A percentile compares a stretch with the other conserved stretches of the same genome.
Conservation (phyloP, 2,888 invertebrate species). For the Ypsolopha scabrella region DNA sequence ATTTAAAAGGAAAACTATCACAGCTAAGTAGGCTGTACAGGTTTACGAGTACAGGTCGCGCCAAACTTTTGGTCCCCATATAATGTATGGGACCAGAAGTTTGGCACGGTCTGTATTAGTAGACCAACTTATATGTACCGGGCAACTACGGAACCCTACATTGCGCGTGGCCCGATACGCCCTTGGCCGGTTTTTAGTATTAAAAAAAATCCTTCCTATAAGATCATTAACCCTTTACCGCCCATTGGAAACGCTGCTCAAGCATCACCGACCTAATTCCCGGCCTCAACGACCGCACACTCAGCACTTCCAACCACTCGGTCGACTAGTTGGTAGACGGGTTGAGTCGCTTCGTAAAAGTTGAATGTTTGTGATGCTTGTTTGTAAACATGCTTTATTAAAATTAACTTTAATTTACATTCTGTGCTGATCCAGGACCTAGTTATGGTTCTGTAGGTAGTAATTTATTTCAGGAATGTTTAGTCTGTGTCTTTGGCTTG, state of each 20-base stretch:
- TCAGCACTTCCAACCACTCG: neutral
- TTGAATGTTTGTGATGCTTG: neutral
- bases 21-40: too few relatives aligned
- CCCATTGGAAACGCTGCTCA: neutral
- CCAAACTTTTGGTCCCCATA: too few relatives aligned
- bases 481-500: neutral
- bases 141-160: too few relatives aligned
- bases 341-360: neutral
- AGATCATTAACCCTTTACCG: constrained; percentile 5
- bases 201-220: too few relatives aligned
- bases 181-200: too few relatives aligned
- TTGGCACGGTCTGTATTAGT: too few relatives aligned
- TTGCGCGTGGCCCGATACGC: too few relatives aligned
- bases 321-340: neutral
- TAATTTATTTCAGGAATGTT: neutral
- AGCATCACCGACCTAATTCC: neutral
- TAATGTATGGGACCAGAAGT: too few relatives aligned
- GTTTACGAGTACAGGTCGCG: too few relatives aligned
- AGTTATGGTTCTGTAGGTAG: neutral
- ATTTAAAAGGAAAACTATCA: too few relatives aligned
- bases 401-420: neutral
- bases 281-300: neutral
- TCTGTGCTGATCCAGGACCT: neutral
- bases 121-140: too few relatives aligned
- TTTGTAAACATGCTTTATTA: neutral